A percentile compares a stretch with the other conserved stretches of the same genome.
phyloP scores from a whole-genome alignment of 2,113 vertebrate genomes.

The Callocephalon fimbriatum region DNA sequence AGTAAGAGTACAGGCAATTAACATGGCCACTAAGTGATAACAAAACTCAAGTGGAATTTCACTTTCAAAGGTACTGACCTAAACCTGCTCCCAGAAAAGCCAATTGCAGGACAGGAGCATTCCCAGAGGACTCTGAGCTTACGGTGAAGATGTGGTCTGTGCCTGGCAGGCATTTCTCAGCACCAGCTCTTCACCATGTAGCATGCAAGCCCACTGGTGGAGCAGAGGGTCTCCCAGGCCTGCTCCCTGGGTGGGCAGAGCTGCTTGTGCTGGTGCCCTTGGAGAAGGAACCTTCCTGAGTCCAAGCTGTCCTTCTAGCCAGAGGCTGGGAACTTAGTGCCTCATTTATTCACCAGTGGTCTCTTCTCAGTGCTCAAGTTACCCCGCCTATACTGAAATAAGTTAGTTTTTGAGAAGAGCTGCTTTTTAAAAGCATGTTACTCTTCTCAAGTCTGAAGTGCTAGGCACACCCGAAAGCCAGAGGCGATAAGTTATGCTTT shows the following conservation, averaged over 20 bases:
- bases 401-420: not conserved
- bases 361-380: not conserved
- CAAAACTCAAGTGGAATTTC: not conserved
- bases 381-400: not conserved
- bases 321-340: not conserved
- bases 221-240: fast-evolving
- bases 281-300: not conserved
- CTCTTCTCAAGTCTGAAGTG: not conserved
- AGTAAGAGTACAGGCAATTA: not conserved
- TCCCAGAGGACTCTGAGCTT: not conserved
- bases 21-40: fast-evolving
- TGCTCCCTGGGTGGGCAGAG: not conserved
- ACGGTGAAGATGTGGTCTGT: not conserved
- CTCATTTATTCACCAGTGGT: not conserved
- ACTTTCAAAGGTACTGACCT: not conserved
- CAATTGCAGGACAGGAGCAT: fast-evolving
- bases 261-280: not conserved
- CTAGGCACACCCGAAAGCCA: not conserved
- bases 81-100: not conserved
- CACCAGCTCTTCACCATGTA: not conserved
- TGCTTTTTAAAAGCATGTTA: not conserved
- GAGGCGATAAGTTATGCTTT: not conserved
- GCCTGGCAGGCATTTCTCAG: not conserved
- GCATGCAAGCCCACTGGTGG: not conserved
- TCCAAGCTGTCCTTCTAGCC: not conserved